phyloP scores from a whole-genome alignment of 2,113 vertebrate species.

The Dromiciops gliroides region DNA sequence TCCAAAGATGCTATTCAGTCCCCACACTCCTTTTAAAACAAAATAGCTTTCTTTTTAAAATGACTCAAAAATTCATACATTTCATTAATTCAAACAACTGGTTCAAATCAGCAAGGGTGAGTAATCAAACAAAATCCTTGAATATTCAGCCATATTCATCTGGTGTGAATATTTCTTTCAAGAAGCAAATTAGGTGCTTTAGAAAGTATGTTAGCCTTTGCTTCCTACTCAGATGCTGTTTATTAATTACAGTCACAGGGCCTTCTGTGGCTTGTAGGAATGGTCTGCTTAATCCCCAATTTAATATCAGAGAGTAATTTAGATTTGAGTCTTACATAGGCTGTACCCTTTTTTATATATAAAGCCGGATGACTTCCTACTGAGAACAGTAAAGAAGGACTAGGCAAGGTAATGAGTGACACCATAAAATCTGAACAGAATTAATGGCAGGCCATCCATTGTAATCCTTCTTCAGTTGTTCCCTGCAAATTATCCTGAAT shows the following conservation, averaged over 20 bases:
- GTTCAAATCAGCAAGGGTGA: slow-evolving; percentile 25
- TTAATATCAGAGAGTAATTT: slow-evolving; percentile 69
- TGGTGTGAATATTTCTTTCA: slow-evolving; percentile 26
- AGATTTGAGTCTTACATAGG: neutral
- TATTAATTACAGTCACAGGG: slow-evolving; percentile 23
- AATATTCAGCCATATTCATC: neutral
- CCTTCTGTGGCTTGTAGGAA: slow-evolving; percentile 63
- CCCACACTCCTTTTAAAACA: neutral
- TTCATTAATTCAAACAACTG: slow-evolving; percentile 49
- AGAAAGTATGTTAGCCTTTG: neutral
- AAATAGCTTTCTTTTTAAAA: neutral
- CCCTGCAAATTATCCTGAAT: slow-evolving; percentile 37
- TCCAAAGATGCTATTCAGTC: neutral
- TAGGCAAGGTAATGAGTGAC: slow-evolving; percentile 59
- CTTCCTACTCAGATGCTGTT: slow-evolving; percentile 27
- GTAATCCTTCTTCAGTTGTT: slow-evolving; percentile 19
- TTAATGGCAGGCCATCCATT: slow-evolving; percentile 18
- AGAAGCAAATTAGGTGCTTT: slow-evolving; percentile 28
- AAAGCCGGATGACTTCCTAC: slow-evolving; percentile 63
- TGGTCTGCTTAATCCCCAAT: slow-evolving; percentile 51
- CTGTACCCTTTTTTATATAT: slow-evolving; percentile 49
- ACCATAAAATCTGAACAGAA: slow-evolving; percentile 39
- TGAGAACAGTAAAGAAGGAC: slow-evolving; percentile 52
- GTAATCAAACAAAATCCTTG: slow-evolving; percentile 18
- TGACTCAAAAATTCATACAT: neutral